Base-by-base conservation (phyloP, 2,797 vertebrate genomes). In the Gymnodraco acuticeps region DNA sequence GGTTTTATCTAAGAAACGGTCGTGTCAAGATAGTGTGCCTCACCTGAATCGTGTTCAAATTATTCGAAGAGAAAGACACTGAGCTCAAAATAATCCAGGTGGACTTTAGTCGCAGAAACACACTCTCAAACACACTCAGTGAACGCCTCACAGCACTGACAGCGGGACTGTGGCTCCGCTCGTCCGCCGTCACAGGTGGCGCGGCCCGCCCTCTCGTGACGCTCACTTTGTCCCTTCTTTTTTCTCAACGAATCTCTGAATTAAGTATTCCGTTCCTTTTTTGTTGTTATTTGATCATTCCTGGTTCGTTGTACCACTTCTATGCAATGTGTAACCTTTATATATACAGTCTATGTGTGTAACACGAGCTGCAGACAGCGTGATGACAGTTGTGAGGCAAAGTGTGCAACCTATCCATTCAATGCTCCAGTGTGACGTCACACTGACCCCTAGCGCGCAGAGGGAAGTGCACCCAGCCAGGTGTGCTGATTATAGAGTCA, bases 101-200 rank as follows among this genome's bases (percentile, higher is more conserved):
- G 89, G 87, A 92, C 88, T 93, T 88, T 83, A 69, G 17, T 53
- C 82, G 58, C 52, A n/a, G 13, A 11, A 8, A 53, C 60, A 55
- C 64, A 20, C 70, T 70, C 45, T 47, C 9, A 45, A 17, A 53
- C 62, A 68, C 78, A 73, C 15, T 17, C 60, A 76, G 80, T 69
- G 68, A 60, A 6, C 17, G 45, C 65, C 77, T 38, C 73, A 10
- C 52, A 15, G 64, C 5, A 3, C 54, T 5, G 2, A 51, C 62
- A 42, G 42, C 1, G 38, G 52, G 38, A n/a, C 64, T 16, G 74
- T n/a, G 27, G 69, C 70, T 83, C 31, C 64, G 41, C 88, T 77
- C 70, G 12, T 11, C 5, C 20, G 47, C 83, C 76, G 88, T 89
- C 90, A 90, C 88, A 92, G 89, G 92, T 93, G 87, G 70, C 68